These are phyloP conservation scores for Leptopilina syphax DNA, from an alignment of 2,888 invertebrate species.

Conservation along the genomic window DNA sequence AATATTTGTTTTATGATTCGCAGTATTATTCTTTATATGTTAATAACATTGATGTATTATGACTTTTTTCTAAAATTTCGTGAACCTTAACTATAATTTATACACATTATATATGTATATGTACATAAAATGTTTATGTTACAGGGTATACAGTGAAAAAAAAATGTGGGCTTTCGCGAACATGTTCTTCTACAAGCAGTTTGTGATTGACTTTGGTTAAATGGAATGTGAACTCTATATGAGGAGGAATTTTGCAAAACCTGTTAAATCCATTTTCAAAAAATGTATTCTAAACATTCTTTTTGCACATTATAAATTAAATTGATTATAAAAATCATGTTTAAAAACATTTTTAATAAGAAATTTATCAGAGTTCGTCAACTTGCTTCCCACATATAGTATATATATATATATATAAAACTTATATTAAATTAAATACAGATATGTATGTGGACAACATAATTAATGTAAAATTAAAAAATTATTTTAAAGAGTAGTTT, in stretches of 20 bases:
- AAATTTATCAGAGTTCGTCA: too few species aligned
- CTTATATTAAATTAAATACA: too few species aligned
- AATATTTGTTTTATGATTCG: constrained; percentile 47
- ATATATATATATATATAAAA: too few species aligned
- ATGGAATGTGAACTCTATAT: constrained; percentile 56
- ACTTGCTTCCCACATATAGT: too few species aligned
- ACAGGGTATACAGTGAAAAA: constrained; percentile 64
- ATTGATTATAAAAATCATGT: too few species aligned
- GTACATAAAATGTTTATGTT: constrained; percentile 66
- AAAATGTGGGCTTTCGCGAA: constrained; percentile 45
- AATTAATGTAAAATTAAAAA: too few species aligned
- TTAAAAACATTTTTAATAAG: too few species aligned
- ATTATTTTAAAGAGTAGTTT: too few species aligned
- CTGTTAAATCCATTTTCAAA: too few species aligned
- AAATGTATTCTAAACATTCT: too few species aligned
- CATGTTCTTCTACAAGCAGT: constrained; percentile 50
- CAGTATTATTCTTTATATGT: constrained; percentile 45
- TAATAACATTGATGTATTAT: constrained; percentile 41
- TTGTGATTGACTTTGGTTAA: constrained; percentile 46
- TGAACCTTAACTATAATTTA: constrained; percentile 60
- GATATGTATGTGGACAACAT: too few species aligned
- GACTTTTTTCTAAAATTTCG: constrained; percentile 58
- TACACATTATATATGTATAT: constrained; percentile 66
- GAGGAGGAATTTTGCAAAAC: too few species aligned
- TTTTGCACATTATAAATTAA: neutral